phyloP scores from a whole-genome alignment of 2,888 invertebrate genomes.

The Cistogaster globosa region DNA sequence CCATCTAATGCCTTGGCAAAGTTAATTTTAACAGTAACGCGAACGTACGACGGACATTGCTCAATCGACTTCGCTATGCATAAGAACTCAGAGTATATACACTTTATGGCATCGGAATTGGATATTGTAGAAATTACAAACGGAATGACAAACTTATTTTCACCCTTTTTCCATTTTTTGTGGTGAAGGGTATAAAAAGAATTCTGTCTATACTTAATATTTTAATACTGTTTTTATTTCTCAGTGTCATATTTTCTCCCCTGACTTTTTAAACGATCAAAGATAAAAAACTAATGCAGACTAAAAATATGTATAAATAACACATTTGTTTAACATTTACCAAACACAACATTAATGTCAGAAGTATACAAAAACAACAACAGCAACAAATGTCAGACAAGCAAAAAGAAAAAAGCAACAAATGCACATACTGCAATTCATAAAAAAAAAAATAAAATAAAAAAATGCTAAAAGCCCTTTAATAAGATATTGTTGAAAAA shows the following conservation, averaged over 20 bases:
- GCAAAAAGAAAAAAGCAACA: not conserved
- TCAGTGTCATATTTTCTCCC: not conserved
- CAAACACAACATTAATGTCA: slow-evolving; percentile 66
- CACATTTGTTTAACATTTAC: slow-evolving; percentile 70
- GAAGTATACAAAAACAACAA: slow-evolving; percentile 49
- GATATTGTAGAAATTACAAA: too few relatives aligned
- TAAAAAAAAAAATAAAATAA: not conserved
- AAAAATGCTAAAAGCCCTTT: slow-evolving; percentile 26
- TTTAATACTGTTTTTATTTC: not conserved
- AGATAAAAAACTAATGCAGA: slow-evolving; percentile 14
- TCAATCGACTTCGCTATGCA: too few relatives aligned
- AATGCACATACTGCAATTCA: not conserved
- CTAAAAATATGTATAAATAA: slow-evolving; percentile 46
- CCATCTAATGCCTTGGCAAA: too few relatives aligned
- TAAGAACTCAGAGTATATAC: too few relatives aligned
- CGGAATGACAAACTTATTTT: too few relatives aligned
- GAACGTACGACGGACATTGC: too few relatives aligned
- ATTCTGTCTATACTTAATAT: too few relatives aligned
- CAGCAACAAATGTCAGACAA: slow-evolving; percentile 46
- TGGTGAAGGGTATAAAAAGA: too few relatives aligned
- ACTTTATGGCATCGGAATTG: too few relatives aligned
- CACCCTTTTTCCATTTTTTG: too few relatives aligned
- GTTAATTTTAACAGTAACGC: too few relatives aligned
- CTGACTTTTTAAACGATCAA: not conserved
- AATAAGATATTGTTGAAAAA: slow-evolving; percentile 50